These are phyloP conservation scores for Agriopis marginaria DNA, from an alignment of 2,888 invertebrate genomes.

Conservation along the genomic window DNA sequence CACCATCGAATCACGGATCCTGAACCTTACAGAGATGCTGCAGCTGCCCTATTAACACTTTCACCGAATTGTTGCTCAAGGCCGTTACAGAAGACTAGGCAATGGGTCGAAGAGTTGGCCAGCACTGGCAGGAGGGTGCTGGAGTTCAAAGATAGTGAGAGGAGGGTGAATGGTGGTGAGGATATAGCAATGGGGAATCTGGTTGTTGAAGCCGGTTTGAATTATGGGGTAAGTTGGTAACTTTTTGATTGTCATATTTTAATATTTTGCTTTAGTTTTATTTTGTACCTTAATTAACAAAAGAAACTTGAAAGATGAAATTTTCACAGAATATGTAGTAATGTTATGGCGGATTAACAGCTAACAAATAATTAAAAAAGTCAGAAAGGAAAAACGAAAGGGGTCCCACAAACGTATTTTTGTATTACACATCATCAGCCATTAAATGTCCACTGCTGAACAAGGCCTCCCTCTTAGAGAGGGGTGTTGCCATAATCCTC, in stretches of 20 bases:
- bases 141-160: slow-evolving; percentile 68
- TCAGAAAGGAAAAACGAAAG: too few relatives aligned
- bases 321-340: too few relatives aligned
- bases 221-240: slow-evolving; percentile 73
- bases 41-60: slow-evolving; percentile 69
- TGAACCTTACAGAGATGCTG: slow-evolving; percentile 74
- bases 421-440: too few relatives aligned
- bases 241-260: not conserved
- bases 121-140: slow-evolving; percentile 68
- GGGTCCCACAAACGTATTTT: too few relatives aligned
- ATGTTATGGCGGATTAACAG: too few relatives aligned
- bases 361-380: too few relatives aligned
- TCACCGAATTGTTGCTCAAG: slow-evolving; percentile 88
- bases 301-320: too few relatives aligned
- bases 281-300: too few relatives aligned
- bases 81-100: slow-evolving; percentile 68
- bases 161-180: slow-evolving; percentile 70
- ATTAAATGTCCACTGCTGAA: too few relatives aligned
- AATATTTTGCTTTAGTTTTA: too few relatives aligned
- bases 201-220: slow-evolving; percentile 75
- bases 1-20: slow-evolving; percentile 69
- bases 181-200: slow-evolving; percentile 77
- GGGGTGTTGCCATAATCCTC: too few relatives aligned
- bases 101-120: slow-evolving; percentile 76
- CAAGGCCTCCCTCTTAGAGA: too few relatives aligned